Percentiles rank a stretch among this genome's conserved stretches.
Conservation (phyloP, 2,113 vertebrate genomes). For the Grantiella picta region DNA sequence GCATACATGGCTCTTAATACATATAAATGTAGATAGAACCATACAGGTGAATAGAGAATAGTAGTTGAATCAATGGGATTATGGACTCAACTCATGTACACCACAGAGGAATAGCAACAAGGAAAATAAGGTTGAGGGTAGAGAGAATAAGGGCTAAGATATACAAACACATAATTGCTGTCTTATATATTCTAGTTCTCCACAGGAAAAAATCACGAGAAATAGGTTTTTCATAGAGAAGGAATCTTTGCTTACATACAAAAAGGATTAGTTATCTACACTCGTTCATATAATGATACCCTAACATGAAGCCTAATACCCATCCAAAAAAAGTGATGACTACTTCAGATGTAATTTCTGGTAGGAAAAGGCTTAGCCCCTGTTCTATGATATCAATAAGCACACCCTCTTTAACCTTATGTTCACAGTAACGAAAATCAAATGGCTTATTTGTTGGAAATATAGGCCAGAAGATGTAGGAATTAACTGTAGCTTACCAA, state of each 20-base stretch:
- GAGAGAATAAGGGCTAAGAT: neutral
- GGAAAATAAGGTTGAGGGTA: neutral
- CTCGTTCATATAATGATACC: neutral
- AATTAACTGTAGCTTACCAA: neutral
- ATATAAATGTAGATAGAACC: neutral
- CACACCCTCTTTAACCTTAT: fast-evolving
- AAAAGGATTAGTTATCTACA: neutral
- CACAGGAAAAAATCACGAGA: neutral
- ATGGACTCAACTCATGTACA: neutral
- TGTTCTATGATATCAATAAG: neutral
- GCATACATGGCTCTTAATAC: neutral
- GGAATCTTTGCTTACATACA: neutral
- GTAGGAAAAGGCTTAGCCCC: neutral
- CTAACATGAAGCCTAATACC: neutral
- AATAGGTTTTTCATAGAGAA: neutral
- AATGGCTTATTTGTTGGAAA: neutral
- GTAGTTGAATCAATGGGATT: neutral
- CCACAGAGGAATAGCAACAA: neutral
- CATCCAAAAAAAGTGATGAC: neutral
- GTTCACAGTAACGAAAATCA: neutral
- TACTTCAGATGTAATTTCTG: neutral
- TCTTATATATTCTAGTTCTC: neutral
- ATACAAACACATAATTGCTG: neutral
- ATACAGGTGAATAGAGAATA: neutral
- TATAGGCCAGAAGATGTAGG: neutral